A percentile compares a stretch with the other conserved stretches of the same genome.
phyloP scores from a whole-genome alignment of 2,888 invertebrate species.

The Ectemnius continuus region DNA sequence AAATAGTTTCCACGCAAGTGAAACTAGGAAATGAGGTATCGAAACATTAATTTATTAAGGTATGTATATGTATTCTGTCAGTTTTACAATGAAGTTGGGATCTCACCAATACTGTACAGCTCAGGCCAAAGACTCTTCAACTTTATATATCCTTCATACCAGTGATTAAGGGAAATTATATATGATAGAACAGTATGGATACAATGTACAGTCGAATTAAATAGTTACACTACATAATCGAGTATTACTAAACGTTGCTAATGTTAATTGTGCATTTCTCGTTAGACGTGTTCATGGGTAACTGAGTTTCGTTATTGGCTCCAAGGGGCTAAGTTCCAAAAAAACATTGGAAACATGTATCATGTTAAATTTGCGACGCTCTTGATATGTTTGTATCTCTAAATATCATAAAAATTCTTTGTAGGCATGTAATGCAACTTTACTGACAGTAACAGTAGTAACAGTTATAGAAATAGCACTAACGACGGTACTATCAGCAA shows the following conservation, averaged over 20 bases:
- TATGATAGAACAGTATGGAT: conserved; percentile 54
- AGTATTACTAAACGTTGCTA: conserved; percentile 59
- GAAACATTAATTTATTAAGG: no score
- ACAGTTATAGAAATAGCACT: conserved; percentile 57
- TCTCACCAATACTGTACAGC: conserved; percentile 49
- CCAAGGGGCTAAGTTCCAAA: conserved; percentile 67
- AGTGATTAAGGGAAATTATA: conserved; percentile 54
- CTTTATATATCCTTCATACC: conserved; percentile 46
- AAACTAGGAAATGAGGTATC: no score
- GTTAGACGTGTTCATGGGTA: conserved; percentile 52
- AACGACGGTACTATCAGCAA: conserved; percentile 48
- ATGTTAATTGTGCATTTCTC: conserved; percentile 56
- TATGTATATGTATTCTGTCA: no score
- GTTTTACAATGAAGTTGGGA: conserved; percentile 14
- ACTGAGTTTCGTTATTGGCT: conserved; percentile 57
- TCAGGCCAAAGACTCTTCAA: conserved; percentile 50
- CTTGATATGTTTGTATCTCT: conserved; percentile 64
- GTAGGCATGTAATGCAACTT: conserved; percentile 54
- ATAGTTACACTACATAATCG: conserved; percentile 58
- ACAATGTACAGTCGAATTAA: conserved; percentile 60
- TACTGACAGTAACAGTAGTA: conserved; percentile 52
- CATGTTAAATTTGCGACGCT: conserved; percentile 46
- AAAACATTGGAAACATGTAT: conserved; percentile 52
- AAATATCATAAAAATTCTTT: conserved; percentile 57
- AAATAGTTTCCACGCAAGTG: no score